Conservation (phyloP, 1,140 invertebrate genomes). For the Lethocerus indicus region DNA sequence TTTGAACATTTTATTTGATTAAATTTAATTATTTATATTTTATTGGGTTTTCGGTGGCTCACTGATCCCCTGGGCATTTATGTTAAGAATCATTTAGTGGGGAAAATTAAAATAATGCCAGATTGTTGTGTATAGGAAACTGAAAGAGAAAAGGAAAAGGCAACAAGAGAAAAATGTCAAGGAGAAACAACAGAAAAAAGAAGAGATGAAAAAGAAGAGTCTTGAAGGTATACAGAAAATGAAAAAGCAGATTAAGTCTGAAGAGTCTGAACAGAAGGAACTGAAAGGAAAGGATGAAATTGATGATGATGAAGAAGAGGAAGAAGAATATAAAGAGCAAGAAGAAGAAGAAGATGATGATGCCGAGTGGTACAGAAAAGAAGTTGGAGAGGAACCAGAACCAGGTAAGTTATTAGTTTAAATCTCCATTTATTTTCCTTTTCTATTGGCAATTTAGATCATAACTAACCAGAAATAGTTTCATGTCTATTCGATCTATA, state of each 20-base stretch:
- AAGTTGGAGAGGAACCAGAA: conserved; percentile 75
- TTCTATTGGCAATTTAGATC: no score
- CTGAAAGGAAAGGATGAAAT: conserved; percentile 10
- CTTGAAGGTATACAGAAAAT: conserved; percentile 29
- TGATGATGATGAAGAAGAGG: conserved; percentile 26
- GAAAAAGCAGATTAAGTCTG: conserved; percentile 19
- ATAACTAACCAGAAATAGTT: no score
- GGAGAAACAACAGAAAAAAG: conserved; percentile 35
- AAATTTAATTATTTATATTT: conserved; percentile 5
- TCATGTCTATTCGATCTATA: no score
- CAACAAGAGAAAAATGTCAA: conserved; percentile 49
- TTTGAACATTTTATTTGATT: conserved; percentile 4
- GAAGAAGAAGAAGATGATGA: conserved; percentile 45
- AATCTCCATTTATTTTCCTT: no score
- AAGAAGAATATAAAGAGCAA: conserved; percentile 2
- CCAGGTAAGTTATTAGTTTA: conserved; percentile 32
- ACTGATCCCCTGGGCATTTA: neutral
- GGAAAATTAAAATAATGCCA: neutral
- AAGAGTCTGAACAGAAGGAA: conserved; percentile 2
- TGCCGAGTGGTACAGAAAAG: conserved; percentile 63
- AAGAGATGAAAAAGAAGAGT: conserved; percentile 20
- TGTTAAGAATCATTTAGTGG: neutral
- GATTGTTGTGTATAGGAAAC: conserved; percentile 25
- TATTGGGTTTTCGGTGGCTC: neutral
- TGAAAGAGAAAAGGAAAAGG: conserved; percentile 57